Evolutionary conservation across 2,797 vertebrate genomes (phyloP).

Genomic region (Acrocephalus scirpaceus): DNA sequence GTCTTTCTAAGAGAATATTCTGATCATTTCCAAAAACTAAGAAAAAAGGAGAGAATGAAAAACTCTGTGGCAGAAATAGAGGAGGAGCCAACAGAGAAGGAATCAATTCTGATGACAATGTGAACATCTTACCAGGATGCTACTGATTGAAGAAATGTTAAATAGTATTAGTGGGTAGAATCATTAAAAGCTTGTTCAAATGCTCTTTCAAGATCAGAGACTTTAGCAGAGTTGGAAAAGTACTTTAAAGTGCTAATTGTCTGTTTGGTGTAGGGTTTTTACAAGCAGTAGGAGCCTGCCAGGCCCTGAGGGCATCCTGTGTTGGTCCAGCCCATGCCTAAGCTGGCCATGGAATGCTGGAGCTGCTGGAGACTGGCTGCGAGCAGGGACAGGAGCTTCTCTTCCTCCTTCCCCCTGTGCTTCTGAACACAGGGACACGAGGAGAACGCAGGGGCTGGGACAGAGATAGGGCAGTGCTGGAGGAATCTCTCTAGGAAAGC

Average conservation of each 20-base stretch:
- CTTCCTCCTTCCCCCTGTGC: background rate
- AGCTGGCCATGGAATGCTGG: background rate
- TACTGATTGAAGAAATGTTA: background rate
- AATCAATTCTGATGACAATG: background rate
- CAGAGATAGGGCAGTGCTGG: background rate
- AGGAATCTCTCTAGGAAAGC: background rate
- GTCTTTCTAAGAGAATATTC: background rate
- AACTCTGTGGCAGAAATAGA: background rate
- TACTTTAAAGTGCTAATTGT: constrained; percentile 50
- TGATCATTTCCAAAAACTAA: background rate
- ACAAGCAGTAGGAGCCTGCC: background rate
- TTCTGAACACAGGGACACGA: background rate
- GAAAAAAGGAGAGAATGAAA: background rate
- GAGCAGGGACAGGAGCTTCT: background rate
- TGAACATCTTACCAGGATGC: background rate
- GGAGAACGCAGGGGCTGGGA: background rate
- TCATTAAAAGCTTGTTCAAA: constrained; percentile 31
- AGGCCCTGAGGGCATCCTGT: background rate
- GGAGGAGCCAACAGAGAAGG: background rate
- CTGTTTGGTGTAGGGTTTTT: background rate
- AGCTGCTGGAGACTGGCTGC: background rate
- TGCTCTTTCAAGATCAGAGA: constrained; percentile 47
- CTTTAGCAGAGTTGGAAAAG: background rate
- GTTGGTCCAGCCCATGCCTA: background rate
- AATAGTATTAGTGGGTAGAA: background rate